Evolutionary conservation across 53 echinoderm and acorn worm species (phyloP).

Genomic region (Crossaster papposus): DNA sequence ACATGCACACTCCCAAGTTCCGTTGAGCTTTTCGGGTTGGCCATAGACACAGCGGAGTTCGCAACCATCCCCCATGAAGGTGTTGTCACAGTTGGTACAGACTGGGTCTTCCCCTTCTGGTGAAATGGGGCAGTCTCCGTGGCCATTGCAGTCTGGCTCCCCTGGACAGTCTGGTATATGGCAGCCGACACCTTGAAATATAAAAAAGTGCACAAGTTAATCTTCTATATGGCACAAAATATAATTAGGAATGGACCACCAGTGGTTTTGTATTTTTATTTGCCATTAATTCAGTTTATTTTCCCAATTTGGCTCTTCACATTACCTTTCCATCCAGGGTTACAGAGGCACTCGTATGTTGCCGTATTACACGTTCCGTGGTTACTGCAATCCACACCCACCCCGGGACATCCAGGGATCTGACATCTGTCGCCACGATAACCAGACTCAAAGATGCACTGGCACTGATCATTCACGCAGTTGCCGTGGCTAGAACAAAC

Average conservation of each 20-base stretch:
- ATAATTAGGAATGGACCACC: neutral
- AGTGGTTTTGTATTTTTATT: neutral
- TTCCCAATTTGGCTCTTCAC: too few species aligned
- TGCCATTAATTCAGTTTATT: too few species aligned
- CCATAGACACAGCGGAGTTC: constrained; percentile 80
- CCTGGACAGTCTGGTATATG: constrained; percentile 88
- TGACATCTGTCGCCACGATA: constrained; percentile 82
- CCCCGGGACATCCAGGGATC: constrained; percentile 88
- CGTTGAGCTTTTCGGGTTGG: constrained; percentile 54
- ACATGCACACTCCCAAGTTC: constrained; percentile 84
- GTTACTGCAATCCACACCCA: constrained; percentile 70
- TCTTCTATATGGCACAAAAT: neutral
- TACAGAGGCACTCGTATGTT: constrained; percentile 85
- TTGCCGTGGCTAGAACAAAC: constrained; percentile 75
- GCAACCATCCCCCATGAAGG: constrained; percentile 86
- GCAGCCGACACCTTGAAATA: constrained; percentile 66
- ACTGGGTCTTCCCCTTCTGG: constrained; percentile 68
- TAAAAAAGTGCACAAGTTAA: neutral
- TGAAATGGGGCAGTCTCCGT: constrained; percentile 79
- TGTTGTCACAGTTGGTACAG: constrained; percentile 72
- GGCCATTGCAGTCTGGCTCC: constrained; percentile 76
- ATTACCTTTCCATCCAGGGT: constrained; percentile 88
- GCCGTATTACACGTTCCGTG: constrained; percentile 90
- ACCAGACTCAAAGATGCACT: constrained; percentile 78
- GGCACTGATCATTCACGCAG: constrained; percentile 69